Base-by-base conservation (phyloP, 2,113 vertebrate genomes). In the Orientallactaga bullata region DNA sequence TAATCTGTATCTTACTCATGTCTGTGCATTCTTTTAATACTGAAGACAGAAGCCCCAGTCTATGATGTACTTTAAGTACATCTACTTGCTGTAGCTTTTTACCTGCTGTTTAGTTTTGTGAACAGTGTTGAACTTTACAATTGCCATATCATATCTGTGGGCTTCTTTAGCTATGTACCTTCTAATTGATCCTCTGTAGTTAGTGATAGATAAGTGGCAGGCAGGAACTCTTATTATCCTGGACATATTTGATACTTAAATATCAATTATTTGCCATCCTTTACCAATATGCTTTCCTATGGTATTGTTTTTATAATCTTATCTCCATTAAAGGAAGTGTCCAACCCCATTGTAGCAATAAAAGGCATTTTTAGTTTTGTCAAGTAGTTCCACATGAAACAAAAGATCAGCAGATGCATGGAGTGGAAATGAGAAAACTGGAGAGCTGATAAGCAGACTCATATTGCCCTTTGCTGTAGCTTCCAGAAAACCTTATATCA, bases 401-500 rank as follows among this genome's bases (percentile, higher is more conserved):
- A 79, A 96, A 32, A 39, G 37, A 95, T 97, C 83, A 74, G 73
- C 71, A 88, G 32, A 89, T 95, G 68, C 92, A 89, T 32, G 72
- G 51, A 30, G 32, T 94, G 55, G 84, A 95, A 96, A 65, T 79
- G 77, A 95, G 91, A 95, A 60, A 93, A 74, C 32, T 26, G 78
- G 55, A 55, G 35, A n/a, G 74, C 74, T 97, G 89, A 94, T 96
- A 94, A 81, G 65, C 81, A 93, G 78, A 88, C 71, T 83, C 47
- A 6, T 90, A 17, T 42, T 94, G 81, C 78, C 78, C 90, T 97
- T 81, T 95, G 91, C 96, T 21, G 5, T 85, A 91, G 68, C 91
- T 97, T 83, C 90, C 72, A 92, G 92, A 95, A 97, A 95, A 80
- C 78, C 82, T 95, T 94, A 91, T 88, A 98, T 97, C 97, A 97